Evolutionary conservation across 2,797 vertebrate species (phyloP).

Genomic region (Chaetophractus vellerosus): DNA sequence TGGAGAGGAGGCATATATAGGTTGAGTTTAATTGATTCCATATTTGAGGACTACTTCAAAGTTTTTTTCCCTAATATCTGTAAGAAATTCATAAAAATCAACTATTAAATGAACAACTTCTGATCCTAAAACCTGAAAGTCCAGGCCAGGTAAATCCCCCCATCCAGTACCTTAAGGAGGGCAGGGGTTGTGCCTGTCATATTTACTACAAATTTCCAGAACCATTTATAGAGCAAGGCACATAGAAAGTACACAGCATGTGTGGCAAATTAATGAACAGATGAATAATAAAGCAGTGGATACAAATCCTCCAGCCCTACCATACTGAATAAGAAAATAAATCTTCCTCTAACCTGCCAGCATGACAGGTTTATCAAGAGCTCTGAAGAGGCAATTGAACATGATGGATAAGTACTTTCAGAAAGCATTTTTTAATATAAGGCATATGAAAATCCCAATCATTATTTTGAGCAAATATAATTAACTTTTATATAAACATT

Average conservation of each 20-base stretch:
- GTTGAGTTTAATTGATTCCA: not conserved
- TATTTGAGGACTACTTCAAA: not conserved
- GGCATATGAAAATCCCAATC: not conserved
- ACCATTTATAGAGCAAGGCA: not conserved
- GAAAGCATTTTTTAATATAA: slow-evolving; percentile 8
- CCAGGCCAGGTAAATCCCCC: not conserved
- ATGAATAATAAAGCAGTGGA: not conserved
- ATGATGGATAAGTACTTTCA: not conserved
- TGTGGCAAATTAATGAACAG: slow-evolving; percentile 10
- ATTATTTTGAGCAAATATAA: not conserved
- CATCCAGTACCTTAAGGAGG: not conserved
- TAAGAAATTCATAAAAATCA: slow-evolving; percentile 35
- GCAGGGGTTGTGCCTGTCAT: not conserved
- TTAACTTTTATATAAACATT: slow-evolving; percentile 8
- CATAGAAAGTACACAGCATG: not conserved
- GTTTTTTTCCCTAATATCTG: not conserved
- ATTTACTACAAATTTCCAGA: not conserved
- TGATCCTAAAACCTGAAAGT: slow-evolving; percentile 1
- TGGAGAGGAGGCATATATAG: not conserved
- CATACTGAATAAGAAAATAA: not conserved
- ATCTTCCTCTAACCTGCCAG: not conserved
- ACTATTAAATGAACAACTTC: not conserved
- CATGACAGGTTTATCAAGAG: not conserved
- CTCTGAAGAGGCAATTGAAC: not conserved
- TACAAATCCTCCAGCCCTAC: not conserved